Evolutionary conservation across 2,797 vertebrate species (phyloP), one percentile per base, ranked within the genome.

Genomic region (Sciaenops ocellatus): DNA sequence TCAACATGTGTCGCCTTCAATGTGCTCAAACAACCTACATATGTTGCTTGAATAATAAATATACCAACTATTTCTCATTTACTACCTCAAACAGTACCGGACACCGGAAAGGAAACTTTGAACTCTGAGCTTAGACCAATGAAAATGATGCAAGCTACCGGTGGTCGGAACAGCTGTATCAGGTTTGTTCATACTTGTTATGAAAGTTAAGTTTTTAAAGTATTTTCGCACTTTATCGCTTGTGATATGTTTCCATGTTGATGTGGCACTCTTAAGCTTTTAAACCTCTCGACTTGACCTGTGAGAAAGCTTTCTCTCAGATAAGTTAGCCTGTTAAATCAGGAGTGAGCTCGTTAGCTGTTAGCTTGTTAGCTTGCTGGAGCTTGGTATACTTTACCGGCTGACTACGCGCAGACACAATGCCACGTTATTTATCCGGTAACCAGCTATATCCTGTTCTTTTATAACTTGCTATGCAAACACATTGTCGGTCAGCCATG

Each of bases 31-130:
- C 6, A 12, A 48, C n/a, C 1, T 64, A 8, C 0, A 44, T 0
- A 56, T 26, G 17, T 41, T n/a, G 6, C 15, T 24, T 44, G n/a
- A 24, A 50, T 11, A 56, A 55, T 10, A 38, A 38, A 38, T 0
- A 38, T 3, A 38, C 34, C 8, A 38, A 6, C 6, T 30, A 38
- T 44, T 44, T 50, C 1, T 8, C 2, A 16, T 38, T 65, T 26
- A 8, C 6, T 1, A 5, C 11, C 11, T 26, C 5, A 50, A 68
- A 8, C 18, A 3, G 22, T 6, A 57, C 47, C 15, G 30, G 16
- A 78, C 38, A 76, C 85, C 93, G 91, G 91, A 92, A 94, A 41
- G 22, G 62, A 83, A 86, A 84, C 84, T 72, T 83, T 90, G 90
- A 93, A 87, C 92, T 72, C 72, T 10, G 42, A 61, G 52, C 72